phyloP scores from a whole-genome alignment of 2,113 vertebrate species.

The Asarcornis scutulata region DNA sequence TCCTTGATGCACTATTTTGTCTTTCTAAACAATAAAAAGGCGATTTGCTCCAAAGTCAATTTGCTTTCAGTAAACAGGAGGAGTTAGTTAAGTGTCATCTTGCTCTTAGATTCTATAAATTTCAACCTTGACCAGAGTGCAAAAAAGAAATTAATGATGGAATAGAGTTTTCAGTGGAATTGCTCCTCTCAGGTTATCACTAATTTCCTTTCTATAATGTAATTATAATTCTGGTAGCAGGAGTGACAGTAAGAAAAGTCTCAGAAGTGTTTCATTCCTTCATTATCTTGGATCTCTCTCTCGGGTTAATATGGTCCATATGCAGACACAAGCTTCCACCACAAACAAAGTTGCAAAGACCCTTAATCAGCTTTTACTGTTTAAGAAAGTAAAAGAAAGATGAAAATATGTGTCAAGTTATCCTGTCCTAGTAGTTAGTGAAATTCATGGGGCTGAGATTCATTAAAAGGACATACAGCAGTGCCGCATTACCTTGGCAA shows the following conservation, averaged over 20 bases:
- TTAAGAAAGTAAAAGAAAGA: neutral
- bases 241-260: conserved; percentile 57
- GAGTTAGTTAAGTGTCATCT: conserved; percentile 63
- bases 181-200: conserved; percentile 57
- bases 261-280: conserved; percentile 62
- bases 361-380: conserved; percentile 63
- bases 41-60: conserved; percentile 77
- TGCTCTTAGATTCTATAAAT: conserved; percentile 64
- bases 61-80: conserved; percentile 74
- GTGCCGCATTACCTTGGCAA: neutral
- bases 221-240: conserved; percentile 65
- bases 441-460: neutral
- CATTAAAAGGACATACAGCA: neutral
- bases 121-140: conserved; percentile 52
- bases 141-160: conserved; percentile 72
- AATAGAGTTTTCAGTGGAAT: conserved; percentile 49
- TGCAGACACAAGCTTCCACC: neutral
- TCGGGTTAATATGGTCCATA: conserved; percentile 47
- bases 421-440: neutral
- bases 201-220: conserved; percentile 66
- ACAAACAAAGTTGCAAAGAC: conserved; percentile 26
- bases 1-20: conserved; percentile 76
- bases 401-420: neutral
- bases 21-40: conserved; percentile 71
- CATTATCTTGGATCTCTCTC: conserved; percentile 20